Conservation (phyloP, 2,888 invertebrate species). For the Psylliodes chrysocephalus region DNA sequence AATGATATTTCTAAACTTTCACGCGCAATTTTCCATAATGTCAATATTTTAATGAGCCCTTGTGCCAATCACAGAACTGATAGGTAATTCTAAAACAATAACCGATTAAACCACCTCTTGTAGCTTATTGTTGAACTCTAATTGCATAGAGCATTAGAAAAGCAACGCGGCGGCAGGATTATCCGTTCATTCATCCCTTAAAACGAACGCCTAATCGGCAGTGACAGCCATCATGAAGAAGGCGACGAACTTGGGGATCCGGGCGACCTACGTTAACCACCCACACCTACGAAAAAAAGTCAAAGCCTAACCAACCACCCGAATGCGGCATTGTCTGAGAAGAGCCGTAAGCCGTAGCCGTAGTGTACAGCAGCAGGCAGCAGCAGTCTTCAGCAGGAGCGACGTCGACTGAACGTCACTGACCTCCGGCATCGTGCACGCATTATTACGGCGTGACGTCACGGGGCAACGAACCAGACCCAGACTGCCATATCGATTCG, state of each 20-base stretch:
- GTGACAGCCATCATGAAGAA: slow-evolving; percentile 28
- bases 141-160: too few relatives aligned
- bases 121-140: too few relatives aligned
- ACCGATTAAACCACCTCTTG: too few relatives aligned
- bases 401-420: slow-evolving; percentile 39
- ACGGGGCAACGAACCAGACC: slow-evolving; percentile 48
- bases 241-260: slow-evolving; percentile 20
- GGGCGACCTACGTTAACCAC: slow-evolving; percentile 35
- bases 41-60: too few relatives aligned
- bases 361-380: slow-evolving; percentile 19
- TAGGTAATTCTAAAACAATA: too few relatives aligned
- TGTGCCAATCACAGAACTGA: too few relatives aligned
- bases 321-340: slow-evolving; percentile 36
- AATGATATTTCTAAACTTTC: too few relatives aligned
- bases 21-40: too few relatives aligned
- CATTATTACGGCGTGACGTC: slow-evolving; percentile 44
- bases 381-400: slow-evolving; percentile 1
- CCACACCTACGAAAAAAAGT: slow-evolving; percentile 30
- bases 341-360: slow-evolving; percentile 26
- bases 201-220: slow-evolving; percentile 12
- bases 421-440: slow-evolving; percentile 44
- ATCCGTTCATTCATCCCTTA: slow-evolving; percentile 10
- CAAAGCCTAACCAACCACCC: slow-evolving; percentile 8
- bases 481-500: slow-evolving; percentile 48
- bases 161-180: not conserved